These are phyloP conservation scores for Macaria liturata DNA, from an alignment of 2,888 invertebrate genomes.

Conservation along the genomic window DNA sequence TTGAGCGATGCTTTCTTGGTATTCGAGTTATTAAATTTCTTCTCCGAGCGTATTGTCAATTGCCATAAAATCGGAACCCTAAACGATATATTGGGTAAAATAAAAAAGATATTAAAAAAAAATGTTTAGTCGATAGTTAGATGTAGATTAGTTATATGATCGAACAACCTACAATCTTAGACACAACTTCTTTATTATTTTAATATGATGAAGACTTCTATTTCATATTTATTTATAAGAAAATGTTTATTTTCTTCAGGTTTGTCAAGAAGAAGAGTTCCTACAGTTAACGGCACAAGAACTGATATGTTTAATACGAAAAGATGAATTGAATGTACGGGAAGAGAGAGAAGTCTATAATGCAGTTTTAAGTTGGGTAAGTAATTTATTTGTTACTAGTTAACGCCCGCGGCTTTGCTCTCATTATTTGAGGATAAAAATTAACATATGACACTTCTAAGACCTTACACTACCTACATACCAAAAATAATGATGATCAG, in stretches of 20 bases:
- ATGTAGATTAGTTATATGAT: no score
- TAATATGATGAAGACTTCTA: no score
- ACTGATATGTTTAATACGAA: conserved; percentile 91
- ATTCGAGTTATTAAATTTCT: conserved; percentile 39
- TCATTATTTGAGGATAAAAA: no score
- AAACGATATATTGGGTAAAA: conserved; percentile 3
- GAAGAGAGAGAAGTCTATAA: conserved; percentile 96
- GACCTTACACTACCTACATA: no score
- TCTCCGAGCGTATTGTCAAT: conserved; percentile 23
- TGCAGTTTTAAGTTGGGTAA: conserved; percentile 95
- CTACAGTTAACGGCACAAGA: conserved; percentile 91
- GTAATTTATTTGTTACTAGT: conserved; percentile 25
- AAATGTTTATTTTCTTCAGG: conserved; percentile 67
- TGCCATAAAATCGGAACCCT: conserved; percentile 6
- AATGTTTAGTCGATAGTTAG: no score
- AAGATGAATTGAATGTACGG: conserved; percentile 95
- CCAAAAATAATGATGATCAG: no score
- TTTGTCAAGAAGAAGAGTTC: conserved; percentile 96
- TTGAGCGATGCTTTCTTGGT: conserved; percentile 48
- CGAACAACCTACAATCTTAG: no score
- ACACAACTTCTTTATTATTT: no score
- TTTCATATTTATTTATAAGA: no score
- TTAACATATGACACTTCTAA: no score
- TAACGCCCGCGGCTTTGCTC: no score
- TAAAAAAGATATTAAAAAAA: background rate